Base-by-base conservation (phyloP, 2,113 vertebrate species). In the Falco punctatus region DNA sequence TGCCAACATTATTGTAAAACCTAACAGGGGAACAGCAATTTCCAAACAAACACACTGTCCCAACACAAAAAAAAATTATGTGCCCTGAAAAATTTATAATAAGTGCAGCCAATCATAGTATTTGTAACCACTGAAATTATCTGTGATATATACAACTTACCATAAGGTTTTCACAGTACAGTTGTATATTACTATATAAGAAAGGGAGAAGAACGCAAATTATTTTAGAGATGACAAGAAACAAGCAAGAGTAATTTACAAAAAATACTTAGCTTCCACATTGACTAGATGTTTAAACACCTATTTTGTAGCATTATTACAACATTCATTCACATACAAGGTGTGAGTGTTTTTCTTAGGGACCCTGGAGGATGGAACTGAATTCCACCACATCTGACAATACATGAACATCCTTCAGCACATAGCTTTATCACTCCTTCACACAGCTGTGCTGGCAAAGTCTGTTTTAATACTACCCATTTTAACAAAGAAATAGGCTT, bases 291-390 rank as follows among this genome's bases (percentile, higher is more conserved):
- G 17, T 18, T 59, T 46, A 88, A 85, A 13, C 13, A 72, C 3
- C 28, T 83, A 35, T 55, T 88, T 78, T 18, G 28, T 84, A 81
- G 27, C 58, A 71, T 35, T 49, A 35, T 26, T 79, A 22, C 17
- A 79, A 54, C 18, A 69, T 0, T 38, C 30, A 18, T 80, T 74
- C 28, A 74, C 0, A 0, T 22, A 8, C 11, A 73, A 86, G 14
- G 46, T 35, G 9, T 28, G 32, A 61, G 27, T 54, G 15, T 49
- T 88, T 46, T 75, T n/a, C 46, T 48, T 44, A 44, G 51, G 18
- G 23, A 66, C 11, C 17, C 24, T 22, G 14, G 11, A 33, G 27
- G n/a, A 49, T 27, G 38, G 69, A 66, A 78, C 9, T 59, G 26
- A 87, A 88, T 65, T 58, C 26, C 14, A 85, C 16, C 32, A 54